Percentiles rank a stretch among this genome's conserved stretches.
phyloP scores from a whole-genome alignment of 1,140 invertebrate genomes.

The Pygmarrhopalites habei region DNA sequence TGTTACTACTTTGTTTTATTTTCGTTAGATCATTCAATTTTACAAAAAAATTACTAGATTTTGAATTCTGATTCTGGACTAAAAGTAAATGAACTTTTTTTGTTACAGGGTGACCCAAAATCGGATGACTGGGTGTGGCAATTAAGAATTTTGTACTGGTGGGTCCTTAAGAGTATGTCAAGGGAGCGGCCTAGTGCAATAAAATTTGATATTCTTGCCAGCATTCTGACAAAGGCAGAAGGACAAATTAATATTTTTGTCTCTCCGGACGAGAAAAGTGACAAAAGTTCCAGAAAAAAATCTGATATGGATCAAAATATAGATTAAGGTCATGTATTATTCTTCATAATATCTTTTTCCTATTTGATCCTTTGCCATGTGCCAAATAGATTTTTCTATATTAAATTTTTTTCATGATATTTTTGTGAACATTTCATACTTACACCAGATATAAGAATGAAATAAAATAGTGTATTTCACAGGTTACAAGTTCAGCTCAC shows the following conservation, averaged over 20 bases:
- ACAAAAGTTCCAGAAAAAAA: neutral
- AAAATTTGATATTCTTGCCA: conserved; percentile 9
- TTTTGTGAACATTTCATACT: too few relatives aligned
- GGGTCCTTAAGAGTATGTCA: neutral
- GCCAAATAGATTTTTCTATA: too few relatives aligned
- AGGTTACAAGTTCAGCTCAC: too few relatives aligned
- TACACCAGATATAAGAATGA: too few relatives aligned
- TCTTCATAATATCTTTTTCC: too few relatives aligned
- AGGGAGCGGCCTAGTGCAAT: conserved; percentile 10
- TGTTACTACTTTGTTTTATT: neutral
- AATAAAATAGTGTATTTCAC: too few relatives aligned
- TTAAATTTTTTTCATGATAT: too few relatives aligned
- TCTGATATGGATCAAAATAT: conserved; percentile 1
- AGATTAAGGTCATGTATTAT: too few relatives aligned
- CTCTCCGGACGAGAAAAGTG: neutral
- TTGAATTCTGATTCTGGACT: neutral
- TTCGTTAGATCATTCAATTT: neutral
- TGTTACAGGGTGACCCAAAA: conserved; percentile 21
- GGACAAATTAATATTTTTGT: neutral
- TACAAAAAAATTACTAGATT: neutral
- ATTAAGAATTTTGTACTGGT: conserved; percentile 26
- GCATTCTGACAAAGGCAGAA: conserved; percentile 1
- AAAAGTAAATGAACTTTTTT: neutral
- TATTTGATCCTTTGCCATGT: too few relatives aligned
- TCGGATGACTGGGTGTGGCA: conserved; percentile 28